These are phyloP conservation scores for Iguana delicatissima DNA, from an alignment of 2,797 vertebrate species.

Conservation along the genomic window DNA sequence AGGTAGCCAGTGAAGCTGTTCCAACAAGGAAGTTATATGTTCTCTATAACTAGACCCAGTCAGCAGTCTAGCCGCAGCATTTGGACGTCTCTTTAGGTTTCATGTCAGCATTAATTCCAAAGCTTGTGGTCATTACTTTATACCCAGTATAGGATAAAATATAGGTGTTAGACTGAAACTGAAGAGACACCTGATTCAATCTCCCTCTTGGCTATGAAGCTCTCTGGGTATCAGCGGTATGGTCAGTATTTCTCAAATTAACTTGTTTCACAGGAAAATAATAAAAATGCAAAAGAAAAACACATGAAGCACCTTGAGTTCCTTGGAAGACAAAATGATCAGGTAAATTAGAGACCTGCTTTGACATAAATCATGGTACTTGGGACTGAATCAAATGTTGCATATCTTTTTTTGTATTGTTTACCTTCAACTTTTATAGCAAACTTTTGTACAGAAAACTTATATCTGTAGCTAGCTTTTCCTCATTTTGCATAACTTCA, in stretches of 20 bases:
- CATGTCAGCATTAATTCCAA: not conserved
- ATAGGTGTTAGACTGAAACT: no score
- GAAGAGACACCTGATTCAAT: no score
- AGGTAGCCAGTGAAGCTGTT: no score
- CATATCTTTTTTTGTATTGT: not conserved
- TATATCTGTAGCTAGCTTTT: slow-evolving; percentile 1
- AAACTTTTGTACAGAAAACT: not conserved
- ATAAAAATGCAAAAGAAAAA: not conserved
- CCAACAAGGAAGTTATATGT: no score
- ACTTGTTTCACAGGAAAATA: not conserved
- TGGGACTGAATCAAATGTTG: not conserved
- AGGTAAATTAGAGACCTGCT: not conserved
- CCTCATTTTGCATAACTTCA: not conserved
- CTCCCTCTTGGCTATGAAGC: not conserved
- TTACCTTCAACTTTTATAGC: no score
- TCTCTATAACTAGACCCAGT: no score
- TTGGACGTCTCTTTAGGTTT: no score
- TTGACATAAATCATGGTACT: not conserved
- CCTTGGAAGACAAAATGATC: not conserved
- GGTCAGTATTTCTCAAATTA: not conserved
- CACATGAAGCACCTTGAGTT: not conserved
- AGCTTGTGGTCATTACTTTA: not conserved
- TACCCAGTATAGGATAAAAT: not conserved
- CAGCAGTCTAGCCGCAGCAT: not conserved
- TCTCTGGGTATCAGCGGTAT: not conserved